Evolutionary conservation across 2,888 invertebrate species (phyloP), one percentile per base, ranked within the genome.

Genomic region (Drosophila nr. perissopoda): DNA sequence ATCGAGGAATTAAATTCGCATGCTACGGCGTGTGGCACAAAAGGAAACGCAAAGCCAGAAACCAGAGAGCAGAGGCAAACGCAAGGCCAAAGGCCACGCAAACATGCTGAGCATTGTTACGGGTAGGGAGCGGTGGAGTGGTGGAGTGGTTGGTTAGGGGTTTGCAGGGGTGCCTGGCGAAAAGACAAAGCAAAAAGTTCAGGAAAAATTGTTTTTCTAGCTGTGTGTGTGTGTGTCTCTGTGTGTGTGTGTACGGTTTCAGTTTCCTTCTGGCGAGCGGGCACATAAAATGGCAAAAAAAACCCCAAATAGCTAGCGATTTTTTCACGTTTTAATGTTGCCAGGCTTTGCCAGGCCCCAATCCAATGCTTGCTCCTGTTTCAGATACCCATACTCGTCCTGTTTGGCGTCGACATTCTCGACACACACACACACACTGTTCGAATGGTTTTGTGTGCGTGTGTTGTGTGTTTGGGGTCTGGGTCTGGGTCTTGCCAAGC

Each of bases 271-370:
- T 73, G 74, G 78, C 83, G 80, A 70, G 82, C 75, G 73, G 65
- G 68, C 53, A 57, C 58, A 62, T 68, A 65, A 75, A 69, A 75
- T 60, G 53, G 80, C 84, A 78, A 25, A 56, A 56, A 56, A 56
- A 34, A 8, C 75, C 72, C 85, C 83, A 76, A 87, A 89, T 78
- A 82, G 89, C 89, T 65, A 82, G 78, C 80, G 80, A 80, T 72
- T 90, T 89, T 87, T 89, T 82, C 85, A 89, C 87, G 90, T 85
- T 89, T 90, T 85, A 85, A 82, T 85, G 83, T 75, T 80, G 77
- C 78, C 71, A 49, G 59, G 67, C 62, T 65, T 38, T 53, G 38
- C 60, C 25, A 62, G 40, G 33, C 45, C 45, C 45, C 45, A 45
- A 45, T 42, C 42, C 60, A 38, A 67, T 25, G 49, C 33, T 48